Conservation (phyloP, 1,140 invertebrate species). For the Drosophila dunni region DNA sequence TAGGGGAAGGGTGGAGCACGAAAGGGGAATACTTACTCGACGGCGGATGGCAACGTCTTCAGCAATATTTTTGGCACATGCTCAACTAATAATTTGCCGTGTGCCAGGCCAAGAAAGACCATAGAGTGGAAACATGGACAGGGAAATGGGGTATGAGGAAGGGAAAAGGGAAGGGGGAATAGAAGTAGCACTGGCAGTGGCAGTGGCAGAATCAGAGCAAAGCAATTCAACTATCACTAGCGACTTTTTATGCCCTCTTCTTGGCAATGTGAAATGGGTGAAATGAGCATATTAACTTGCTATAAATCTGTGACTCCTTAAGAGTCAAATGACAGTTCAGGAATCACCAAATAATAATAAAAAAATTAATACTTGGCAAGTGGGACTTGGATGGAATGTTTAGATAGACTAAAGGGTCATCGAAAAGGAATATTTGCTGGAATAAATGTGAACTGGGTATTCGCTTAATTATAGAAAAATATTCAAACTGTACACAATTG, state of each 20-base stretch:
- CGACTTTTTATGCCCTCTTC: conserved; percentile 61
- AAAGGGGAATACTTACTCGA: conserved; percentile 9
- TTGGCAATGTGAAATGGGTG: conserved; percentile 44
- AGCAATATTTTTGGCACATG: conserved; percentile 80
- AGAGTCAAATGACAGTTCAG: conserved; percentile 5
- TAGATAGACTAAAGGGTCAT: conserved; percentile 5
- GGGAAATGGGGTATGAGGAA: not conserved
- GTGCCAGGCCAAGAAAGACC: conserved; percentile 52
- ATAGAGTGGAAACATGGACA: conserved; percentile 3
- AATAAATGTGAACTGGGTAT: too few species aligned
- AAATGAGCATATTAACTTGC: conserved; percentile 79
- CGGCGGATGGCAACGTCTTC: conserved; percentile 55
- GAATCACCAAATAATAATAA: conserved; percentile 3
- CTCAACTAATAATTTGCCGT: conserved; percentile 82
- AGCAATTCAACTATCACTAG: conserved; percentile 52
- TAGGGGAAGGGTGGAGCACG: not conserved
- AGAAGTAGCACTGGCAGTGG: not conserved
- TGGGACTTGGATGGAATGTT: conserved; percentile 14
- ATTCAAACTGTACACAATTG: too few species aligned
- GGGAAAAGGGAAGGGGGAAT: not conserved
- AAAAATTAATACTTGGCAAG: conserved; percentile 31
- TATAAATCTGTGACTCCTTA: conserved; percentile 62
- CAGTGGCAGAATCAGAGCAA: conserved; percentile 3
- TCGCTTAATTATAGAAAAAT: too few species aligned
- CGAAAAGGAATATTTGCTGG: not conserved